Percentiles rank a stretch among this genome's conserved stretches.
Evolutionary conservation across 64 coral and sea anemone species (phyloP).

Genomic region (Catalaphyllia jardinei): DNA sequence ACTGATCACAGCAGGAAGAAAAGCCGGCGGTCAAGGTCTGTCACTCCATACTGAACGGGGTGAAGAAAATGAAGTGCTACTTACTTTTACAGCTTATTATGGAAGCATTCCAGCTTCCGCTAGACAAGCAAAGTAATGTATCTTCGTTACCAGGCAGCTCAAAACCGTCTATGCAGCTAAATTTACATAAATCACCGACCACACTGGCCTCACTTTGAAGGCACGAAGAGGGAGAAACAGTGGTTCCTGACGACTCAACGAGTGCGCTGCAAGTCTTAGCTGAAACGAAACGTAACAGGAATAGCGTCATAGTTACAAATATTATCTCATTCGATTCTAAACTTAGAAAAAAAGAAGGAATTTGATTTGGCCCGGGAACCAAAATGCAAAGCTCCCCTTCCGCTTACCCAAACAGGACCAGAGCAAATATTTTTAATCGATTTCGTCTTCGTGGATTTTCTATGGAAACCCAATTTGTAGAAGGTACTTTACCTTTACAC

Average conservation of each 20-base stretch:
- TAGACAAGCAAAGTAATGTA: constrained; percentile 7
- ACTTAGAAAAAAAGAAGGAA: not conserved
- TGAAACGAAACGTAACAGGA: not conserved
- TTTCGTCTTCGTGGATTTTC: too few relatives aligned
- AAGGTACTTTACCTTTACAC: constrained; percentile 19
- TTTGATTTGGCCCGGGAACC: not conserved
- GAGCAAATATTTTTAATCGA: too few relatives aligned
- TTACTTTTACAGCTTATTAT: constrained; percentile 50
- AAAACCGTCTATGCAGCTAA: constrained; percentile 52
- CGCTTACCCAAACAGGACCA: too few relatives aligned
- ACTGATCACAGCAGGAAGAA: too few relatives aligned
- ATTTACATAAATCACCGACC: constrained; percentile 61
- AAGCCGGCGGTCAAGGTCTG: too few relatives aligned
- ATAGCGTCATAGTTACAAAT: not conserved
- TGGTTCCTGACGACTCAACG: not conserved
- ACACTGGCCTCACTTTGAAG: constrained; percentile 11
- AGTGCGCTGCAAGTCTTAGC: constrained; percentile 30
- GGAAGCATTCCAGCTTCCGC: constrained; percentile 24
- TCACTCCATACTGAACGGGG: too few relatives aligned
- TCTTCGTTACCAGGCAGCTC: not conserved
- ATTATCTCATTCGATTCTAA: not conserved
- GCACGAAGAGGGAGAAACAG: constrained; percentile 41
- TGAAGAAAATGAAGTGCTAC: not conserved
- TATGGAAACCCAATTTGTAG: too few relatives aligned
- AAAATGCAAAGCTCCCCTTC: too few relatives aligned